phyloP scores from a whole-genome alignment of 2,888 invertebrate species.

The Eremobia ochroleuca region DNA sequence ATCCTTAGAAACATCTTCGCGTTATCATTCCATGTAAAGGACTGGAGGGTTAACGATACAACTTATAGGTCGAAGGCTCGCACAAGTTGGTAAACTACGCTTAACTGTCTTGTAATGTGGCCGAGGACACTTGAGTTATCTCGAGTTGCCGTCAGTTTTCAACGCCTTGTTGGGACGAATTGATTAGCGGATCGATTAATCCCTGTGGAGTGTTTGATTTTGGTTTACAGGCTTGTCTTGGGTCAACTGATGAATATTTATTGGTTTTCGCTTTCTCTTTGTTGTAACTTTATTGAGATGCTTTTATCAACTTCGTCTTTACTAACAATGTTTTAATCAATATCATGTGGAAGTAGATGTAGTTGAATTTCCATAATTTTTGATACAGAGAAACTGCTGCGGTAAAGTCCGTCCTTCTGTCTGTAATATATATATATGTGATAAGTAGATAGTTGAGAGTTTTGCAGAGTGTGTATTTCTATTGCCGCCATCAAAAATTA shows the following conservation, averaged over 20 bases:
- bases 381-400: not conserved
- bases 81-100: conserved; percentile 68
- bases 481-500: too few species aligned
- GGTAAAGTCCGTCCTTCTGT: not conserved
- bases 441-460: not conserved
- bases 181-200: conserved; percentile 68
- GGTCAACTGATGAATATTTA: conserved; percentile 62
- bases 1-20: conserved; percentile 55
- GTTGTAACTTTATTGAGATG: conserved; percentile 14
- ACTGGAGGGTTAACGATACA: conserved; percentile 77
- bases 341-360: not conserved
- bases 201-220: conserved; percentile 59
- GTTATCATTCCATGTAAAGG: conserved; percentile 68
- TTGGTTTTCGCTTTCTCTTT: conserved; percentile 32
- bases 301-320: not conserved
- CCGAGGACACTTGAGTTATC: conserved; percentile 73
- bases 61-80: conserved; percentile 77
- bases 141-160: conserved; percentile 67
- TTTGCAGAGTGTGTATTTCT: not conserved
- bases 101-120: conserved; percentile 79
- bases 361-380: not conserved
- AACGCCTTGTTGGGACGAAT: conserved; percentile 62
- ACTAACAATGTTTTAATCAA: not conserved
- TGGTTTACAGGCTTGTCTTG: conserved; percentile 44
- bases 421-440: too few species aligned